Evolutionary conservation across 2,113 vertebrate species (phyloP), one percentile per base, ranked within the genome.

Genomic region (Trogon melanurus): DNA sequence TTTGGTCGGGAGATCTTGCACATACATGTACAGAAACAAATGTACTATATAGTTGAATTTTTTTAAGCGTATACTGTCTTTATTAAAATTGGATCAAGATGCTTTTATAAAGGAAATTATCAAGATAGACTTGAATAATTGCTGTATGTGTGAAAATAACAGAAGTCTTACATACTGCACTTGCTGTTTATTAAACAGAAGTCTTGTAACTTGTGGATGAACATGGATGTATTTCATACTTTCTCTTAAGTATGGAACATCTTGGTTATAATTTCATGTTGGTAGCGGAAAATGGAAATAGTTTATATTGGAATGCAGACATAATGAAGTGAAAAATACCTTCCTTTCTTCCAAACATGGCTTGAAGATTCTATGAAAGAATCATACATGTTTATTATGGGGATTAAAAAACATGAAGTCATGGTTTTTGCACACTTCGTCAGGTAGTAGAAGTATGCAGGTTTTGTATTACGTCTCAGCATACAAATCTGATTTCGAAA

Each of bases 21-120:
- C 91, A 93, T 95, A 95, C 48, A 20, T 97, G 95, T 97, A 98
- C 89, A 97, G 94, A 97, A 97, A 94, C 66, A 89, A 96, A 94
- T 94, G 93, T 95, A 91, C 87, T 93, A 89, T 97, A 96, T 91
- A 95, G 97, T 86, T 94, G 72, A 93, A 70, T 82, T 96, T 97
- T 97, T 95, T 36, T 62, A 95, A 96, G 32, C 41, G 75, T 79
- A 78, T 79, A 92, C 66, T 96, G 26, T 84, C 95, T 93, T 93
- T 96, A 61, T 89, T 96, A 89, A 96, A 87, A 61, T 91, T 93
- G 50, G 65, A 97, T 98, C 88, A 98, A 94, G 86, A 86, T 95
- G 87, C 57, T 97, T 96, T 96, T 97, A 71, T 94, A 96, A 96
- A 97, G 66, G 65, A 97, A 96, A 85, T 91, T 36, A 36, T 36